Percentiles rank a stretch among this genome's conserved stretches.
phyloP scores from a whole-genome alignment of 2,113 vertebrate species.

The Rhipidura dahli region DNA sequence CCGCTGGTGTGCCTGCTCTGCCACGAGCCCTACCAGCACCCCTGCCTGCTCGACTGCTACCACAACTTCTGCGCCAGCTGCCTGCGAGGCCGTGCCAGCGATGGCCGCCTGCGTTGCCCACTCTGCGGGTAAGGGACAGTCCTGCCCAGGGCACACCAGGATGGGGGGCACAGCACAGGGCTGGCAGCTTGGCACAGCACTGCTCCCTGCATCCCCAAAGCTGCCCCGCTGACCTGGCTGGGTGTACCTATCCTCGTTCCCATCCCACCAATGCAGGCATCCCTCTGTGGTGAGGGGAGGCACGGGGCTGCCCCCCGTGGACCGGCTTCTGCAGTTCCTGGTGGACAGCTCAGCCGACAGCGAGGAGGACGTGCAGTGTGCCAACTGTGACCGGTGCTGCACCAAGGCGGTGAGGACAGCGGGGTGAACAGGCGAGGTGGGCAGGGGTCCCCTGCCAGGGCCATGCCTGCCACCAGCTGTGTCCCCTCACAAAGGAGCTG shows the following conservation, averaged over 20 bases:
- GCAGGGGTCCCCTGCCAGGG: fast-evolving
- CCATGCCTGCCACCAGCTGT: background rate
- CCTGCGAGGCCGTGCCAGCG: slow-evolving; percentile 77
- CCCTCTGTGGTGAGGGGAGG: slow-evolving; percentile 85
- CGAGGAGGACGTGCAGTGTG: slow-evolving; percentile 83
- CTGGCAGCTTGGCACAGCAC: background rate
- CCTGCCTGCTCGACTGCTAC: slow-evolving; percentile 91
- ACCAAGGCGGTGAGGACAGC: background rate
- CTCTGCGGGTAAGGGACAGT: slow-evolving; percentile 81
- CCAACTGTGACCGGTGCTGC: slow-evolving; percentile 85
- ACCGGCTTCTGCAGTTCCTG: slow-evolving; percentile 89
- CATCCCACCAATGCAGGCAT: slow-evolving; percentile 64
- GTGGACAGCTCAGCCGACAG: slow-evolving; percentile 84
- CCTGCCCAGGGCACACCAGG: fast-evolving
- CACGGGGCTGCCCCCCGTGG: slow-evolving; percentile 82
- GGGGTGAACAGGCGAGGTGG: fast-evolving
- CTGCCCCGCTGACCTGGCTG: fast-evolving
- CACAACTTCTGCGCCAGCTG: slow-evolving; percentile 90
- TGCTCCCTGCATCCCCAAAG: background rate
- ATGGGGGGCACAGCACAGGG: background rate
- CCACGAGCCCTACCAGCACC: slow-evolving; percentile 84
- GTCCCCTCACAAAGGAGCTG: slow-evolving; percentile 70
- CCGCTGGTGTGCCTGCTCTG: slow-evolving; percentile 89
- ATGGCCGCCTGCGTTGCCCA: slow-evolving; percentile 82
- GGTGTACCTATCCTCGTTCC: background rate